Conservation (phyloP, 2,888 invertebrate species). For the Tinea pellionella region DNA sequence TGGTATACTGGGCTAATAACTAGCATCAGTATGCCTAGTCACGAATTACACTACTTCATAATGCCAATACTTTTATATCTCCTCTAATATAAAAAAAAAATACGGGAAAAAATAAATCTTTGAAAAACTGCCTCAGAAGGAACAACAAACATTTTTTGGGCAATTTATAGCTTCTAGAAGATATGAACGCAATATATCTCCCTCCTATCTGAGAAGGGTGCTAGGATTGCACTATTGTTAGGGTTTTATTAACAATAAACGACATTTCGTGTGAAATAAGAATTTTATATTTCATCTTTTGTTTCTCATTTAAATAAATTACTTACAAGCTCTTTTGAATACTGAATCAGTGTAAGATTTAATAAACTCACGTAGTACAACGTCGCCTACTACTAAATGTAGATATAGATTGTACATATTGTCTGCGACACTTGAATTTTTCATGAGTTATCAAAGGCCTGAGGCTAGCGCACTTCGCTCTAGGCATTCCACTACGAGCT, state of each 20-base stretch:
- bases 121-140: neutral
- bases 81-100: neutral
- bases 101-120: neutral
- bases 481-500: neutral
- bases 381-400: neutral
- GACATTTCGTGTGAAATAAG: neutral
- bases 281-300: neutral
- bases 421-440: slow-evolving; percentile 40
- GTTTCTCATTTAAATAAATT: neutral
- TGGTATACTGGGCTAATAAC: no score
- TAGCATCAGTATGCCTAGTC: no score
- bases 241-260: slow-evolving; percentile 35
- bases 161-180: slow-evolving; percentile 21
- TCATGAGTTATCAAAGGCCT: slow-evolving; percentile 53
- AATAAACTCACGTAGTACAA: slow-evolving; percentile 4
- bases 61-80: no score
- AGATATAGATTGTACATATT: slow-evolving; percentile 7
- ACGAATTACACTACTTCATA: no score
- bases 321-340: neutral
- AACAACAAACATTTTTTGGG: neutral
- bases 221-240: slow-evolving; percentile 42
- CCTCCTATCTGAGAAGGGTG: slow-evolving; percentile 39
- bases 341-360: neutral
- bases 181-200: slow-evolving; percentile 50
- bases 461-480: slow-evolving; percentile 30